Percentiles rank a stretch among this genome's conserved stretches.
These are phyloP conservation scores for Poecilia gillii DNA, from an alignment of 2,797 vertebrate species.

Conservation along the genomic window DNA sequence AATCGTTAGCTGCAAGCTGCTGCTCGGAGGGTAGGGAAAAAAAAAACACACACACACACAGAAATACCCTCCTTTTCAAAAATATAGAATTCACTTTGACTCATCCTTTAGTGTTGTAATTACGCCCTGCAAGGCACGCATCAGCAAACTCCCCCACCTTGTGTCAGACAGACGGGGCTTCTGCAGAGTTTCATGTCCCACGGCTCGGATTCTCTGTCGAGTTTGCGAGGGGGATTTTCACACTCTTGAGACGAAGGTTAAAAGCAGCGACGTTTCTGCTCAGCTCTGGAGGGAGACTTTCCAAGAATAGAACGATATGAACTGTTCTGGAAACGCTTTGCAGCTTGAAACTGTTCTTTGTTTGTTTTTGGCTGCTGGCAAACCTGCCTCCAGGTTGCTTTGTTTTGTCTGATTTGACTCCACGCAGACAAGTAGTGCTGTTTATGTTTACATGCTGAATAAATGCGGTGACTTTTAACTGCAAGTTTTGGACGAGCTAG, in stretches of 20 bases:
- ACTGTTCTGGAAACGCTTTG: slow-evolving; percentile 22
- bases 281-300: slow-evolving; percentile 16
- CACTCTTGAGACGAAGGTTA: slow-evolving; percentile 27
- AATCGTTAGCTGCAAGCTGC: slow-evolving; percentile 59
- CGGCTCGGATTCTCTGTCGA: slow-evolving; percentile 21
- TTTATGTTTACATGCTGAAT: slow-evolving; percentile 25
- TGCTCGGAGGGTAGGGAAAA: slow-evolving; percentile 24
- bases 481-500: slow-evolving; percentile 65
- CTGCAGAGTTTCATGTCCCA: slow-evolving; percentile 43
- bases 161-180: slow-evolving; percentile 36
- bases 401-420: slow-evolving; percentile 5
- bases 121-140: slow-evolving; percentile 20
- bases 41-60: slow-evolving; percentile 22
- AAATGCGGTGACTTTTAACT: slow-evolving; percentile 31
- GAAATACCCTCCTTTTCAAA: slow-evolving; percentile 41
- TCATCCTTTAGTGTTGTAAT: slow-evolving; percentile 46
- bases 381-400: slow-evolving; percentile 13
- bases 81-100: slow-evolving; percentile 52
- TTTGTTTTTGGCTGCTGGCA: slow-evolving; percentile 38
- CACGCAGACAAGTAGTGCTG: slow-evolving; percentile 20
- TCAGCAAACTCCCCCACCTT: slow-evolving; percentile 42
- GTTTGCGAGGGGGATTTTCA: slow-evolving; percentile 54
- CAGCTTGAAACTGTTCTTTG: slow-evolving; percentile 22
- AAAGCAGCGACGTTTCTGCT: slow-evolving; percentile 38
- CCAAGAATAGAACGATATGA: slow-evolving; percentile 13